Base-by-base conservation (phyloP, 2,888 invertebrate species). In the Kuschelorhynchus macadamiae region DNA sequence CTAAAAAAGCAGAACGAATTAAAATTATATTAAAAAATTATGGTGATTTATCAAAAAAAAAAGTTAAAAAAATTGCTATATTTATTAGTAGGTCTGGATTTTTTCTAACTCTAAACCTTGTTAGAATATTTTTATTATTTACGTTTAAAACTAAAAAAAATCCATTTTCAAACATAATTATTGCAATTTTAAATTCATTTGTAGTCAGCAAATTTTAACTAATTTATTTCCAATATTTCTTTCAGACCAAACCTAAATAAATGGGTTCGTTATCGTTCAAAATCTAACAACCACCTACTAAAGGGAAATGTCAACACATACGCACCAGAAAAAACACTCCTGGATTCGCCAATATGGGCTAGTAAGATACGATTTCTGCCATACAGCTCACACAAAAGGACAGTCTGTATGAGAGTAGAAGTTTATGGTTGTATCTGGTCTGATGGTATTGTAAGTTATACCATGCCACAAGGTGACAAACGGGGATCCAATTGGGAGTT, bases 351-450 rank as follows among this genome's bases (percentile, higher is more conserved):
- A 21, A 90, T 96, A 74, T 92, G 95, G 87, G 95, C 95, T 16
- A 91, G 91, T 73, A 91, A 91, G 82, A 87, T 96, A 60, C 89
- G 96, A 50, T 92, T 96, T 83, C 86, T 95, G 61, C 96, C 96
- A 0, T 92, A 92, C 87, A 94, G 94, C 81, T 89, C 89, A 70
- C 91, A 93, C 79, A 88, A 89, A 2, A 88, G 95, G 68, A 96
- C 95, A 0, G 93, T 96, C 52, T 96, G 96, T 85, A 92, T 96
- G 93, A 85, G 96, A 70, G 92, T 96, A 21, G 96, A 96, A 81
- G 82, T 96, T 20, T 95, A 94, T 82, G 96, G 96, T 14, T 96
- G 96, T 81, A 86, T 86, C 41, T 95, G 94, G 91, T 90, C 88
- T 80, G 96, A 92, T 79, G 94, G 94, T 17, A 88, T 95, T 63